phyloP scores from a whole-genome alignment of 2,888 invertebrate genomes.

The Mythimna ferrago region DNA sequence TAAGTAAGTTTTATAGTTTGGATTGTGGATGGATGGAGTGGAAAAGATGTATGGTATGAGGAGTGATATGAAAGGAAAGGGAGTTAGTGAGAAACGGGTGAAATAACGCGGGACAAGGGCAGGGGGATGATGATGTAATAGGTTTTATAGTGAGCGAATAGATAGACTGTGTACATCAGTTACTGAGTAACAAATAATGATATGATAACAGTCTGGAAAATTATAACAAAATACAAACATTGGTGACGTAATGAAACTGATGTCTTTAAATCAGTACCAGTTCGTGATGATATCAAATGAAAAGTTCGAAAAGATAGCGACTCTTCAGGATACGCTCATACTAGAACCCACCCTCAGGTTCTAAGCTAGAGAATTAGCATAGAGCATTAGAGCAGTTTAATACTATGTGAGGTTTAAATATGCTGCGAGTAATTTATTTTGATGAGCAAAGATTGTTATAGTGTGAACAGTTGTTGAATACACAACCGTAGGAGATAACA shows the following conservation, averaged over 20 bases:
- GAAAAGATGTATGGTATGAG: too few species aligned
- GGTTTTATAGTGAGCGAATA: background rate
- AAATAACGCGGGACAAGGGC: too few species aligned
- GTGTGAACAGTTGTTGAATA: background rate
- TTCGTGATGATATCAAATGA: background rate
- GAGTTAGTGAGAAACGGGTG: too few species aligned
- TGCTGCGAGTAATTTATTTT: too few species aligned
- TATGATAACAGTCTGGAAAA: background rate
- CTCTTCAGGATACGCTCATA: background rate
- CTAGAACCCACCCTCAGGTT: background rate
- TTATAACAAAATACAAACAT: conserved; percentile 17
- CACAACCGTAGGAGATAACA: background rate
- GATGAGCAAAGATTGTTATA: background rate
- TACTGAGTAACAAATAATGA: background rate
- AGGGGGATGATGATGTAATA: background rate
- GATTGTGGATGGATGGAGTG: too few species aligned
- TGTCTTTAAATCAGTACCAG: background rate
- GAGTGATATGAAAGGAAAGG: too few species aligned
- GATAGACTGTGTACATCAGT: background rate
- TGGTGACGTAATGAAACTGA: background rate
- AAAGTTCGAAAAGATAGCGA: background rate
- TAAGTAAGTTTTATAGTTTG: too few species aligned
- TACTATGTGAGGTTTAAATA: too few species aligned
- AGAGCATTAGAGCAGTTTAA: background rate
- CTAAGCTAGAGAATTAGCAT: background rate